Percentiles rank a stretch among this genome's conserved stretches.
phyloP scores from a whole-genome alignment of 1,140 invertebrate genomes.

The Diploscapter pachys region DNA sequence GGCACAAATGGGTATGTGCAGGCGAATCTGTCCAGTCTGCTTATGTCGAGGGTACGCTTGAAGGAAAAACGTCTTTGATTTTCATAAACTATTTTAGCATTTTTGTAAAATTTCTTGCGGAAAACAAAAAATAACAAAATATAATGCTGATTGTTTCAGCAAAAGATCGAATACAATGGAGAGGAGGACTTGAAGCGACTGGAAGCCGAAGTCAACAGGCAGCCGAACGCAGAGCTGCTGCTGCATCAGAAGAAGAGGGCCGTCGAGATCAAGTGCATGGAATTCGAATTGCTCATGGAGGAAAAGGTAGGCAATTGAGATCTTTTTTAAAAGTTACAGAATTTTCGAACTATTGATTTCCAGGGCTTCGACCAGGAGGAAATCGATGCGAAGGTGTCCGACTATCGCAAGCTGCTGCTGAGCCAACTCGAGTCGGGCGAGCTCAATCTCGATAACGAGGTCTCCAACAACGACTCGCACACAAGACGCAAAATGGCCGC shows the following conservation, averaged over 20 bases:
- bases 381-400: constrained; percentile 74
- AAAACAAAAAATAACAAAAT: no score
- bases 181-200: constrained; percentile 82
- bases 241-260: constrained; percentile 91
- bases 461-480: constrained; percentile 45
- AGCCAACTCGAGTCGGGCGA: constrained; percentile 65
- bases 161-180: constrained; percentile 79
- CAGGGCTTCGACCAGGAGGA: constrained; percentile 72
- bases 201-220: constrained; percentile 77
- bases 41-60: constrained; percentile 67
- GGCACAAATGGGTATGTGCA: constrained; percentile 98
- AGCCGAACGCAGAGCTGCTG: constrained; percentile 89
- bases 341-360: constrained; percentile 27
- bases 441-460: constrained; percentile 50
- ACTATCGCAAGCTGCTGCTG: constrained; percentile 76
- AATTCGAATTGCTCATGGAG: constrained; percentile 86
- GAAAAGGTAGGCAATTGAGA: constrained; percentile 68
- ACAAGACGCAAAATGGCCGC: constrained; percentile 42
- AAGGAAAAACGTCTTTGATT: neutral
- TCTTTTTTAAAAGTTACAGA: constrained; percentile 16
- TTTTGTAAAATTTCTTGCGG: neutral
- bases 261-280: constrained; percentile 91
- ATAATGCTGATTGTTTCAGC: constrained; percentile 61
- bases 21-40: constrained; percentile 84
- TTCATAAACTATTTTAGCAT: neutral